phyloP scores from a whole-genome alignment of 2,797 vertebrate species.

The Botia almorhae region DNA sequence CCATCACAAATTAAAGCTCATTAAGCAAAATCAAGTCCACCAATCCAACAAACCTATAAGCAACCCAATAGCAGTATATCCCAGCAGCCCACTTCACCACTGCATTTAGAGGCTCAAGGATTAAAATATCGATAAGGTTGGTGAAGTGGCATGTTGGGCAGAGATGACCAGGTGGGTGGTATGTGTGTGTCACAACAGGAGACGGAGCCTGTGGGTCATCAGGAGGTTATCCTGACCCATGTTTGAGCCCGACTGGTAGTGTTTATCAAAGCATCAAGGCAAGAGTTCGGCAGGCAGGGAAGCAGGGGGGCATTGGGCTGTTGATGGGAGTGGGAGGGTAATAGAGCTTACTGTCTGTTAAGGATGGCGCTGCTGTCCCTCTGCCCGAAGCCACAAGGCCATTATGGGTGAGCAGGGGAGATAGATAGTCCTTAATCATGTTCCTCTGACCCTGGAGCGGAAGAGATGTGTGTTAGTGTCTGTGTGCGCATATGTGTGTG shows the following conservation, averaged over 20 bases:
- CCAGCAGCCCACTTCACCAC: not conserved
- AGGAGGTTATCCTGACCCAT: constrained; percentile 86
- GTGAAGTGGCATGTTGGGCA: constrained; percentile 40
- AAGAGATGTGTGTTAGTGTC: constrained; percentile 7
- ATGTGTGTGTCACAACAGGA: constrained; percentile 73
- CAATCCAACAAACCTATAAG: constrained; percentile 25
- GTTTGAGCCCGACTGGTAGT: constrained; percentile 77
- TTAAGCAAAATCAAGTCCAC: not conserved
- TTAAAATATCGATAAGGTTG: constrained; percentile 33
- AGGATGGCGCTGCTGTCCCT: constrained; percentile 63
- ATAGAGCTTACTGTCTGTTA: constrained; percentile 70
- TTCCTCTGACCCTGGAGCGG: constrained; percentile 66
- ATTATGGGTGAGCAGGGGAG: constrained; percentile 62
- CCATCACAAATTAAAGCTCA: not conserved
- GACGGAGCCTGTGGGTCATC: constrained; percentile 82
- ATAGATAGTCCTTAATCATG: constrained; percentile 62
- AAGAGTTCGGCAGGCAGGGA: constrained; percentile 61
- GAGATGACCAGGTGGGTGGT: constrained; percentile 38
- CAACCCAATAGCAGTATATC: not conserved
- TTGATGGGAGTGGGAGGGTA: constrained; percentile 45
- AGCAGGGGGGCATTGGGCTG: constrained; percentile 42
- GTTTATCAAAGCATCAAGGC: constrained; percentile 77
- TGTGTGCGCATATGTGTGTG: constrained; percentile 7
- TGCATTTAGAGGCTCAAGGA: not conserved
- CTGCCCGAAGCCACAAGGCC: constrained; percentile 73